A percentile compares a stretch with the other conserved stretches of the same genome.
Evolutionary conservation across 2,888 invertebrate species (phyloP).

Genomic region (Calameuta filiformis): DNA sequence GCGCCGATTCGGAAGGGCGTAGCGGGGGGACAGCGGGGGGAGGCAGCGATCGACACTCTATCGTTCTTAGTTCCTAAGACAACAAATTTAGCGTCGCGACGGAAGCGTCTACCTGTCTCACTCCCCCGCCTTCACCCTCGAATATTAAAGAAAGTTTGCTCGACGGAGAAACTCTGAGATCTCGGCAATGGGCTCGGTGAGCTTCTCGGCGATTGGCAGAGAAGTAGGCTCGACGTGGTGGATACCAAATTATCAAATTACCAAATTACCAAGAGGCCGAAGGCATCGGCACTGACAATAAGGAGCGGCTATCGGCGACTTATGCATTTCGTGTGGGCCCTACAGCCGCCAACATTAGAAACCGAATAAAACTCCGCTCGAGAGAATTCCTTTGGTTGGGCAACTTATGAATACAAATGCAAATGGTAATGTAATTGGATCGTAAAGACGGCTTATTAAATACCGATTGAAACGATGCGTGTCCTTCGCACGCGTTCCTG

Average conservation of each 20-base stretch:
- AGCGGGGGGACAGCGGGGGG: neutral
- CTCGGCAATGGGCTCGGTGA: no score
- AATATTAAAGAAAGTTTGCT: no score
- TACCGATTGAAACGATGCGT: neutral
- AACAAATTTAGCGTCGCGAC: no score
- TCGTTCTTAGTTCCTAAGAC: neutral
- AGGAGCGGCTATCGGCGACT: neutral
- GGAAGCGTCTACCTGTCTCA: no score
- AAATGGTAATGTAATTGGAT: constrained; percentile 14
- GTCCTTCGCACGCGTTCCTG: no score
- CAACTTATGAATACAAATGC: constrained; percentile 18
- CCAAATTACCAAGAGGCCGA: no score
- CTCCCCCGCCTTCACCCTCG: no score
- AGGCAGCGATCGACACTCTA: neutral
- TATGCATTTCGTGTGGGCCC: constrained; percentile 18
- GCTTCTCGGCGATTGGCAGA: no score
- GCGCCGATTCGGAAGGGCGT: neutral
- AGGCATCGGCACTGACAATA: neutral
- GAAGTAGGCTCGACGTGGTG: no score
- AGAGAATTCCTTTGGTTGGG: constrained; percentile 9
- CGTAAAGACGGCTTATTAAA: constrained; percentile 16
- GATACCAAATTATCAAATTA: no score
- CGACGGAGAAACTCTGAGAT: no score
- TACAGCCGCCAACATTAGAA: constrained; percentile 6
- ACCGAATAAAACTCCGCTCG: neutral